A percentile compares a stretch with the other conserved stretches of the same genome.
Conservation (phyloP, 2,888 invertebrate species). For the Drosophila bunnanda region DNA sequence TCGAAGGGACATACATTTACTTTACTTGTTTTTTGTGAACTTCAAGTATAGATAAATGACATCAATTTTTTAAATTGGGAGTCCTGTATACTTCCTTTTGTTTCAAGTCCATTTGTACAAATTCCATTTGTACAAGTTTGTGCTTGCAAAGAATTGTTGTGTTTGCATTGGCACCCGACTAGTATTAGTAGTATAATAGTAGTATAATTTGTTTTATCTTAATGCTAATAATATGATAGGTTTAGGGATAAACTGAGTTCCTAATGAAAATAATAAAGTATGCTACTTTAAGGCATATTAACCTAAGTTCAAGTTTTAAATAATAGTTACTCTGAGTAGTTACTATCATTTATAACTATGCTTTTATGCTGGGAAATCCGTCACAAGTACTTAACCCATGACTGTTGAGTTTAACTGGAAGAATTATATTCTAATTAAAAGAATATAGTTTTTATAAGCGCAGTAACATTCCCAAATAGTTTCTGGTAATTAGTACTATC, state of each 20-base stretch:
- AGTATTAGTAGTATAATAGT: too few relatives aligned
- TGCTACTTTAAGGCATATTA: background rate
- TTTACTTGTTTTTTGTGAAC: background rate
- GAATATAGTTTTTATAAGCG: background rate
- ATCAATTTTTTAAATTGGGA: background rate
- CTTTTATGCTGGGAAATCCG: slow-evolving; percentile 4
- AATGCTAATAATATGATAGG: background rate
- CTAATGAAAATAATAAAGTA: background rate
- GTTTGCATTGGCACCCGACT: background rate
- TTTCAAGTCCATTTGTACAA: background rate
- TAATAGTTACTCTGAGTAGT: background rate
- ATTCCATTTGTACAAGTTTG: background rate
- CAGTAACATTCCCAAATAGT: background rate
- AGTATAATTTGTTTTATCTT: background rate
- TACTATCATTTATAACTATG: background rate
- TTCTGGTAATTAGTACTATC: background rate
- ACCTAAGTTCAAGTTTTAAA: background rate
- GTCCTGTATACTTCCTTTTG: background rate
- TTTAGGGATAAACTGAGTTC: too few relatives aligned
- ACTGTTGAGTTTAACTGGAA: background rate
- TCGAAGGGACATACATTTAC: background rate
- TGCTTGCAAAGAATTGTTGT: background rate
- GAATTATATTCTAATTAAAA: background rate
- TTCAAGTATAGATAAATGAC: background rate
- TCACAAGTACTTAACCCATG: background rate